Evolutionary conservation across 53 echinoderm and acorn worm genomes (phyloP).

Genomic region (Luidia sarsii): DNA sequence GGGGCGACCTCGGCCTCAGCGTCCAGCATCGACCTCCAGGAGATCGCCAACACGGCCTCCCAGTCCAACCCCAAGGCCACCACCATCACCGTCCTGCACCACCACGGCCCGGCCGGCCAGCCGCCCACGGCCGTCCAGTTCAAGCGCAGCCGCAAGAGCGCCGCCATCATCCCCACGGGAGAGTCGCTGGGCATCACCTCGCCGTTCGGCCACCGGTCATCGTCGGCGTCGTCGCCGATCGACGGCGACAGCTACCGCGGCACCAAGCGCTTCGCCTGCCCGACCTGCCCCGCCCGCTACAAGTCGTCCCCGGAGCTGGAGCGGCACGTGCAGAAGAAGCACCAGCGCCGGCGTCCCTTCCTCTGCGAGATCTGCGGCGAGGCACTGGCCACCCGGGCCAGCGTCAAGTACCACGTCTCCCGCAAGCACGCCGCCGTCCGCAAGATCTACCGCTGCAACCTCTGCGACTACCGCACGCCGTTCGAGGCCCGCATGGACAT

Average conservation of each 20-base stretch:
- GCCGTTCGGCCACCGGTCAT: constrained; percentile 64
- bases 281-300: constrained; percentile 79
- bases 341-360: constrained; percentile 63
- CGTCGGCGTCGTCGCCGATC: no score
- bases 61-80: constrained; percentile 85
- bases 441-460: constrained; percentile 52
- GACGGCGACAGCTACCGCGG: constrained; percentile 62
- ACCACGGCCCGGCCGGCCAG: constrained; percentile 65
- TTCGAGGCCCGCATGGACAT: constrained; percentile 66
- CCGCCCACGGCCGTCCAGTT: constrained; percentile 84
- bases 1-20: no score
- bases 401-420: constrained; percentile 76
- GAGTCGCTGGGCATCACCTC: constrained; percentile 89
- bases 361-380: constrained; percentile 95
- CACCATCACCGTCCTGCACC: constrained; percentile 83
- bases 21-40: constrained; percentile 65
- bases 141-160: constrained; percentile 80
- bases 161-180: constrained; percentile 90
- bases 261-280: constrained; percentile 69
- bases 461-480: constrained; percentile 78
- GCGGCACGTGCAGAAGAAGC: constrained; percentile 81
- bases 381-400: constrained; percentile 75
- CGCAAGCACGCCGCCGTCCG: constrained; percentile 62
- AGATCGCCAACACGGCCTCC: constrained; percentile 76
- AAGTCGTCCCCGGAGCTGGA: constrained; percentile 72